A percentile compares a stretch with the other conserved stretches of the same genome.
These are phyloP conservation scores for Colius striatus DNA, from an alignment of 2,113 vertebrate genomes.

Conservation along the genomic window DNA sequence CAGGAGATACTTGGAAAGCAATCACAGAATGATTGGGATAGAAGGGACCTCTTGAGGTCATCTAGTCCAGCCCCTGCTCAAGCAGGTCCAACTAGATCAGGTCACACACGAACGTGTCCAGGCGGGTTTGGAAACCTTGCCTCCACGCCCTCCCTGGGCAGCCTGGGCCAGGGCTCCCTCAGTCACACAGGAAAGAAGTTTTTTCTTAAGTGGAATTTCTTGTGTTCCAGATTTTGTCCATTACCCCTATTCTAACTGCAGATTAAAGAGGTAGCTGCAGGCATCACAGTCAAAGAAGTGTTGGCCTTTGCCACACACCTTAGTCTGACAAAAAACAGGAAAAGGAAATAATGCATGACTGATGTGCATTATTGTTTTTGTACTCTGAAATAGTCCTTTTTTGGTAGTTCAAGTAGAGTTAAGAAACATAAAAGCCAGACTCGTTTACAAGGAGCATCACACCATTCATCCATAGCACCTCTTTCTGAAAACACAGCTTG, in stretches of 20 bases:
- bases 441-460: conserved; percentile 13
- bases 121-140: no score
- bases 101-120: no score
- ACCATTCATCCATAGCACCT: background rate
- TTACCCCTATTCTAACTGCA: background rate
- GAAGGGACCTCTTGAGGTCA: no score
- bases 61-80: no score
- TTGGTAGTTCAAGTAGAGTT: background rate
- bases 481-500: background rate
- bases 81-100: no score
- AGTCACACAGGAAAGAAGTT: no score
- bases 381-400: background rate
- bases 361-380: background rate
- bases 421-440: background rate
- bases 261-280: background rate
- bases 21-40: background rate
- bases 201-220: no score
- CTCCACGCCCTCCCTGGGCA: no score
- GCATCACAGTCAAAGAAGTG: background rate
- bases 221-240: no score
- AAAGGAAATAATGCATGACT: conserved; percentile 60
- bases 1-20: background rate
- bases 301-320: background rate
- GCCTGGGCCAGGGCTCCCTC: no score
- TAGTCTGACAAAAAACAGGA: conserved; percentile 62